Evolutionary conservation across 2,888 invertebrate genomes (phyloP), one percentile per base, ranked within the genome.

Genomic region (Rugalucina vietnamica): DNA sequence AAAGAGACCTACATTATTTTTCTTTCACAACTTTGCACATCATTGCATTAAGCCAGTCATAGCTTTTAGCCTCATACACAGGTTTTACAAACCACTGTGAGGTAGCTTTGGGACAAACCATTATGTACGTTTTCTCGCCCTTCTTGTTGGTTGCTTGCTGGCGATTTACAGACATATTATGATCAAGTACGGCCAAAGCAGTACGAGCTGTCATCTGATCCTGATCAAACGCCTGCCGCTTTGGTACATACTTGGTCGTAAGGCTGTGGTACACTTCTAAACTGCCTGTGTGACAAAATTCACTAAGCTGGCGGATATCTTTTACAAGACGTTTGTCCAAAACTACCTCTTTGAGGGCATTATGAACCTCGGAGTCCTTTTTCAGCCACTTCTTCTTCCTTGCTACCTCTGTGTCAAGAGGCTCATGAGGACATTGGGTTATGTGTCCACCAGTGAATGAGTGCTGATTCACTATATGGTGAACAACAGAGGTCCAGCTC

Each of bases 271-370:
- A 88, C n/a, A 84, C 83, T 27, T 88, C 86, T 21, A 86, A 57
- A 14, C 60, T 60, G 4, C 88, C 83, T n/a, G 86, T 88, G 39
- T 88, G 86, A n/a, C 86, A 86, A 54, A 83, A 88, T 36, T 65
- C 70, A 37, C 69, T 86, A 14, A 83, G 54, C 24, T 79, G 50
- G 18, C 72, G 10, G 18, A 83, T 86, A 54, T 83, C 86, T 24
- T 80, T 78, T 21, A 43, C 27, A 21, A 86, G 32, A 1, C 82
- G 32, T 78, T 85, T 82, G 57, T 87, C 65, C 14, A 75, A 18
- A 1, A 82, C 50, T 1, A 87, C 54, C n/a, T 79, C 76, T 70
- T 82, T 43, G 12, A 87, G 60, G 21, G 78, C 80, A 10, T 81
- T 83, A 24, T 81, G 78, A 21, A 81, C 82, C 29, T 76, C 74